Base-by-base conservation (phyloP, 2,797 vertebrate genomes). In the Helarctos malayanus region DNA sequence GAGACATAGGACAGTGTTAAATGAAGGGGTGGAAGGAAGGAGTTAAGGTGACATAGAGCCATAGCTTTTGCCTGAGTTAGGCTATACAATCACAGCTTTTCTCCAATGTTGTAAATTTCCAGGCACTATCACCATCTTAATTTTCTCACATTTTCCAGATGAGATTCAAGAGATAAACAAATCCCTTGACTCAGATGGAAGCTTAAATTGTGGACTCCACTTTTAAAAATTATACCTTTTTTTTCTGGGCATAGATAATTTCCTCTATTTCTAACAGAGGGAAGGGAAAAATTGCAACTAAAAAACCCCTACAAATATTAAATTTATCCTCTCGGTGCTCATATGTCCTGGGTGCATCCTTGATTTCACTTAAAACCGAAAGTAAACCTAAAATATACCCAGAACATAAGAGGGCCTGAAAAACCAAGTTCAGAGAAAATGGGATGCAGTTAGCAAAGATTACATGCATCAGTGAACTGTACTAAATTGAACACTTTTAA, bases 401-500 rank as follows among this genome's bases (percentile, higher is more conserved):
- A 95, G 73, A 94, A 89, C 59, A 85, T 81, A 92, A 95, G 57
- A 95, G 71, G 19, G 80, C 29, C 86, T 93, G 89, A 97, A 96
- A 96, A 97, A 89, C 95, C 94, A 97, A 97, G 94, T 97, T 97
- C 95, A 76, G 85, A 93, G 93, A 97, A 97, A 97, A 97, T 91
- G 81, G 93, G 85, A 97, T 96, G 90, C 96, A 94, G 91, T 98
- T 98, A 98, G 94, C 87, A 94, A 97, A 95, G 94, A 98, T 98
- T 97, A 97, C 92, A 93, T 93, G 97, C 92, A 97, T 93, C 96
- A 93, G 65, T 87, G 94, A 93, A 92, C 96, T 97, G 88, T 96
- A 97, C 82, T 98, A 97, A 98, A 98, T 84, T 94, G 97, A 97
- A 97, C 59, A 96, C 82, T 96, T 97, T 92, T 95, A 98, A 97